phyloP scores from a whole-genome alignment of 2,888 invertebrate genomes.

The Cantharis lateralis region DNA sequence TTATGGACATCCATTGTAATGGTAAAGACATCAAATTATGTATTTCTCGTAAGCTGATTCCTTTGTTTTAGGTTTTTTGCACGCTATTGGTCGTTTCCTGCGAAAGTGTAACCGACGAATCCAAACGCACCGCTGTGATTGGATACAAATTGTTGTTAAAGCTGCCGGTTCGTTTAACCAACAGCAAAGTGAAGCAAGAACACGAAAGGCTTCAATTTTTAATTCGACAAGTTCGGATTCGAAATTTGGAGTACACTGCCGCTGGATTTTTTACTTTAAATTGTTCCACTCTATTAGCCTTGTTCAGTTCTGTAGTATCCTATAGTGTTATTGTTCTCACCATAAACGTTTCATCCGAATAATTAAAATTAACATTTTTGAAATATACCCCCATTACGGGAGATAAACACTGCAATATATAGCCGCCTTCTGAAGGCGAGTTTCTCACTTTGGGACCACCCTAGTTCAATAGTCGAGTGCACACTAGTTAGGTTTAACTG shows the following conservation, averaged over 20 bases:
- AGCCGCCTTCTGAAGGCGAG: no score
- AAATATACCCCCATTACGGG: no score
- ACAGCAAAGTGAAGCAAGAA: not conserved
- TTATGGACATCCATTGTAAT: not conserved
- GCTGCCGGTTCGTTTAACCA: not conserved
- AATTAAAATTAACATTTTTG: no score
- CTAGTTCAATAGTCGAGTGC: no score
- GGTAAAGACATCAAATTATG: not conserved
- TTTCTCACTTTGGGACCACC: no score
- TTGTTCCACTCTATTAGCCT: conserved; percentile 19
- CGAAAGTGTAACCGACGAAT: conserved; percentile 6
- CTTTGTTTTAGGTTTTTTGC: not conserved
- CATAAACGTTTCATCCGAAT: not conserved
- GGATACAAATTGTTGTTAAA: conserved; percentile 11
- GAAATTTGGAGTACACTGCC: conserved; percentile 6
- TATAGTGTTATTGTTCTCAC: conserved; percentile 22
- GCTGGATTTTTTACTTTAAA: conserved; percentile 30
- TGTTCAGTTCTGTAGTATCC: conserved; percentile 23
- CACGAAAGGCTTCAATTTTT: conserved; percentile 5
- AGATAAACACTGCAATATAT: no score
- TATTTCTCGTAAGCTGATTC: not conserved
- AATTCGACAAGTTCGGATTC: conserved; percentile 9
- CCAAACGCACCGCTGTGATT: not conserved
- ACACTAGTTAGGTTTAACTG: no score
- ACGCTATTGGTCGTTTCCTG: not conserved